Base-by-base conservation (phyloP, 2,888 invertebrate genomes). In the Hemistola chrysoprasaria region DNA sequence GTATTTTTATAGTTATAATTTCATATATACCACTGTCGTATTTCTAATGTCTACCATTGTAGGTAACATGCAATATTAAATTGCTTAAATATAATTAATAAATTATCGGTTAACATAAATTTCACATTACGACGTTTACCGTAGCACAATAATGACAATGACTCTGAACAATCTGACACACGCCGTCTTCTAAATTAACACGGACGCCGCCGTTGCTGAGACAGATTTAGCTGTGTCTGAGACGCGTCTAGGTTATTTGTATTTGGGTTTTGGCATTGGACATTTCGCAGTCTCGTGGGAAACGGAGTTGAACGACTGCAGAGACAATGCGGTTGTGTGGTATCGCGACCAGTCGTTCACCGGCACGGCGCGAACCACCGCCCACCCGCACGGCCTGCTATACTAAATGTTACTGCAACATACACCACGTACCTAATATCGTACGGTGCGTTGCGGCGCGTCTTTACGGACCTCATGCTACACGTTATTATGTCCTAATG, bases 271-370 rank as follows among this genome's bases (percentile, higher is more conserved):
- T 85, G 84, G 84, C 84, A 85, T 82, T 83, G 85, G 80, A 71
- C 76, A 79, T 73, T 81, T 78, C 57, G 72, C 75, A 75, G 78
- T 74, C 78, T 83, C 86, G 86, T 90, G 90, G 88, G 88, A 90
- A 90, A 78, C 80, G 53, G 84, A 84, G 88, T 87, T 87, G 88
- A 88, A 87, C 85, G 87, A 88, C 88, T 86, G 82, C 75, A 67
- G 76, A 79, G 81, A 86, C 86, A 85, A 86, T 85, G 82, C 80
- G 76, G 73, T 71, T 73, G 76, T 75, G 70, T 76, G 70, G 70
- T 73, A 68, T 71, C 73, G 71, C 73, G 67, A 74, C 69, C 70
- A 72, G 73, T 74, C 74, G 76, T 75, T 75, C 73, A 73, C 71
- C 68, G 68, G 57, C 54, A 59, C 53, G 60, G 57, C 54, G 59